These are phyloP conservation scores for Amphimedon queenslandica DNA, from an alignment of 37 sponge, comb jelly and placozoan genomes.

Conservation along the genomic window DNA sequence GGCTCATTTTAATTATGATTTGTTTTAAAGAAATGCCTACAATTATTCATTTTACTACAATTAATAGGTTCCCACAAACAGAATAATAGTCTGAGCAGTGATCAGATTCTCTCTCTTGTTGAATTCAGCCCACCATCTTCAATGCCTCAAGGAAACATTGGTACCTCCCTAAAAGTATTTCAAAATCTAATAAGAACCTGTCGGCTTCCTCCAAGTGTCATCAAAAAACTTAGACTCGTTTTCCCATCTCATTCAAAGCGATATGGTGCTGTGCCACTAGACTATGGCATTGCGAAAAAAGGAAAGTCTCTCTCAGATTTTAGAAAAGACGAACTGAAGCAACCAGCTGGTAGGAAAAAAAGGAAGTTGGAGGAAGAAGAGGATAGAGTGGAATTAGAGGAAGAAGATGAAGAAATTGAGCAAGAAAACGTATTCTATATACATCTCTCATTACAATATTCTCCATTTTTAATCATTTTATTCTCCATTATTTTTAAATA, in stretches of 20 bases:
- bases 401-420: not conserved
- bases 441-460: too few relatives aligned
- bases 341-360: not conserved
- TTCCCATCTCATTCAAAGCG: slow-evolving; percentile 65
- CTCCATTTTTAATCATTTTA: not conserved
- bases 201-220: slow-evolving; percentile 72
- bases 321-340: not conserved
- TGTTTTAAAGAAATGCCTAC: too few relatives aligned
- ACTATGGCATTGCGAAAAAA: slow-evolving; percentile 28
- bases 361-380: slow-evolving; percentile 4
- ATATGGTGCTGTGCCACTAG: slow-evolving; percentile 77
- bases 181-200: slow-evolving; percentile 67
- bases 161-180: slow-evolving; percentile 68
- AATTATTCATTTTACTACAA: too few relatives aligned
- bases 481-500: too few relatives aligned
- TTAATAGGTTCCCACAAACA: too few relatives aligned
- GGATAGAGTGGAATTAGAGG: slow-evolving; percentile 2
- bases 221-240: slow-evolving; percentile 73
- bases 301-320: not conserved
- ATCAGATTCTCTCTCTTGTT: slow-evolving; percentile 34
- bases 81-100: too few relatives aligned
- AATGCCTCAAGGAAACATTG: slow-evolving; percentile 90
- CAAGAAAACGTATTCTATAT: slow-evolving; percentile 19
- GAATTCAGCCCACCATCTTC: slow-evolving; percentile 84
- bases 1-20: too few relatives aligned